A percentile compares a stretch with the other conserved stretches of the same genome.
These are phyloP conservation scores for Scaptomyza caliginosa DNA, from an alignment of 2,888 invertebrate species.

Conservation along the genomic window DNA sequence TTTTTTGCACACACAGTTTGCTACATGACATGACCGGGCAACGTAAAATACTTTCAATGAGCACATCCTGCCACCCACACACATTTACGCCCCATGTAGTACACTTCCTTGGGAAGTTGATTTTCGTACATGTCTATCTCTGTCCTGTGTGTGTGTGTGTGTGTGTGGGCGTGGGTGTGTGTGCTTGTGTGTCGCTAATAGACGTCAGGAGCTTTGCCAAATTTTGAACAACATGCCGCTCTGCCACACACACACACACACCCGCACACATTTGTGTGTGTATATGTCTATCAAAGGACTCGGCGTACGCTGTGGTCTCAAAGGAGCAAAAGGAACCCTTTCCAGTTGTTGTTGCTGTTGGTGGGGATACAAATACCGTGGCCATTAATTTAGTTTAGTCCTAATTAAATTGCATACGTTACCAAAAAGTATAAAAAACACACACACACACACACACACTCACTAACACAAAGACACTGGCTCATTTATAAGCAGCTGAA, in stretches of 20 bases:
- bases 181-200: conserved; percentile 45
- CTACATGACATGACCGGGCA: conserved; percentile 54
- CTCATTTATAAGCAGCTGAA: conserved; percentile 61
- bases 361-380: conserved; percentile 55
- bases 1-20: conserved; percentile 43
- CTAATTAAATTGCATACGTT: conserved; percentile 72
- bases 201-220: conserved; percentile 50
- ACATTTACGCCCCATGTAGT: conserved; percentile 22
- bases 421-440: conserved; percentile 30
- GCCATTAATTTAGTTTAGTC: conserved; percentile 70
- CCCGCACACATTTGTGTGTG: conserved; percentile 35
- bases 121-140: not conserved
- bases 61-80: conserved; percentile 49
- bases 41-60: conserved; percentile 66
- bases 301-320: conserved; percentile 16
- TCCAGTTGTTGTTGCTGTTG: conserved; percentile 20
- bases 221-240: conserved; percentile 51
- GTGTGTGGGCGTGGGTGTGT: not conserved
- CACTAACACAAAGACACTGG: conserved; percentile 16
- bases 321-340: conserved; percentile 33
- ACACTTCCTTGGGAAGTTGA: conserved; percentile 51
- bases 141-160: conserved; percentile 1
- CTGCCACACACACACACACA: conserved; percentile 29
- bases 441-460: conserved; percentile 1
- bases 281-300: conserved; percentile 32